These are phyloP conservation scores for Magallana angulata DNA, from an alignment of 1,140 invertebrate genomes.

Conservation along the genomic window DNA sequence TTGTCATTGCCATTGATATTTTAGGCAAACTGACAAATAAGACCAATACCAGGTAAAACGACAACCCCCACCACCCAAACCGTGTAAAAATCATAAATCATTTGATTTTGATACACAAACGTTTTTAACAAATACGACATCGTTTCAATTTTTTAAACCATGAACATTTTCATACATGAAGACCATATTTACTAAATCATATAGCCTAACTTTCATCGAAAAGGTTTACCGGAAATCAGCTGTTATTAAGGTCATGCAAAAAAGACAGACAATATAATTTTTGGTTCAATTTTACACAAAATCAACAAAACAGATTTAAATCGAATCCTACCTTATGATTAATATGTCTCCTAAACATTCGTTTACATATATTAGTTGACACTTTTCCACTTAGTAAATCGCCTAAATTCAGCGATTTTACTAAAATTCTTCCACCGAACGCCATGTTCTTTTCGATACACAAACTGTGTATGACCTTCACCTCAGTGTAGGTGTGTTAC, in stretches of 20 bases:
- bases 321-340: constrained; percentile 2
- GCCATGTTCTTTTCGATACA: not conserved
- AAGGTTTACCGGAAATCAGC: constrained; percentile 14
- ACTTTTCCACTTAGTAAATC: constrained; percentile 34
- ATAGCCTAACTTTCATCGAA: no score
- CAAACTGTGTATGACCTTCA: constrained; percentile 17
- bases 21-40: no score
- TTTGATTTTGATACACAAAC: no score
- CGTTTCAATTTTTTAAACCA: no score
- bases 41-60: no score
- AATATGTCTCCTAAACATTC: constrained; percentile 29
- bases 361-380: constrained; percentile 29
- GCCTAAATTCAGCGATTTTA: constrained; percentile 27
- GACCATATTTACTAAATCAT: no score
- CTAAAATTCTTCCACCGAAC: constrained; percentile 31
- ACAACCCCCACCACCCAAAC: no score
- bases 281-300: not conserved
- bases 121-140: no score
- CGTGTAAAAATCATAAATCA: no score
- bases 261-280: not conserved
- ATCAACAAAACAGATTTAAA: not conserved
- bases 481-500: constrained; percentile 27
- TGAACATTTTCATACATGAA: no score
- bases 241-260: constrained; percentile 12
- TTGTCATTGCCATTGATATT: no score